Evolutionary conservation across 2,113 vertebrate species (phyloP).

Genomic region (Gopherus flavomarginatus): DNA sequence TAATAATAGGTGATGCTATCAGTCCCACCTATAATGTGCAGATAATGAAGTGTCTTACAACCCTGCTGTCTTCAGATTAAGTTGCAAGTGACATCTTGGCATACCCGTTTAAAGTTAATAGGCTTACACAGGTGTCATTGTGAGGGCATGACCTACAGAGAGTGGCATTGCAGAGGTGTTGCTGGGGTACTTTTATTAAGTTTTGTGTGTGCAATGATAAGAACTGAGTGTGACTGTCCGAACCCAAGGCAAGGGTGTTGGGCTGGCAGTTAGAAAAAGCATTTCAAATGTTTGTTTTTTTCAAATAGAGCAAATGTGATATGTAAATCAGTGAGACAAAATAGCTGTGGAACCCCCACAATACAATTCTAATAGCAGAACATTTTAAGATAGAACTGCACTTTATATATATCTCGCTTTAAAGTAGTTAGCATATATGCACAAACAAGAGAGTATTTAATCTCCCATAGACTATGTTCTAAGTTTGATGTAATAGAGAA

Average conservation of each 20-base stretch:
- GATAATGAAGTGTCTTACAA: constrained; percentile 33
- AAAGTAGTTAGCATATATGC: too few relatives aligned
- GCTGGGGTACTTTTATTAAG: neutral
- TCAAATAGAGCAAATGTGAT: neutral
- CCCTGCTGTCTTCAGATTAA: neutral
- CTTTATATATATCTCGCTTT: fast-evolving
- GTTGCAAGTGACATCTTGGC: neutral
- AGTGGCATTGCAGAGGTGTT: neutral
- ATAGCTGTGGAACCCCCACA: neutral
- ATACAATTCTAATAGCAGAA: neutral
- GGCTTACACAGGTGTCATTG: constrained; percentile 14
- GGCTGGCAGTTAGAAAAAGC: neutral
- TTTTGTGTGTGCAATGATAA: neutral
- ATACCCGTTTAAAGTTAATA: neutral
- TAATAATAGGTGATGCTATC: neutral
- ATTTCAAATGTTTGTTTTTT: neutral
- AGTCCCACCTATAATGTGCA: neutral
- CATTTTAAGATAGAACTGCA: neutral
- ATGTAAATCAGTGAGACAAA: constrained; percentile 35
- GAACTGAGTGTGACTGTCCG: neutral
- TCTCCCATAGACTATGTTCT: fast-evolving
- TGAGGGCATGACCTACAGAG: neutral
- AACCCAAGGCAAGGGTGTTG: fast-evolving
- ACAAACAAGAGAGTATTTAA: neutral
- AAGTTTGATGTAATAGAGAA: neutral